A percentile compares a stretch with the other conserved stretches of the same genome.
Conservation (phyloP, 2,888 invertebrate species). For the Coenonympha glycerion region DNA sequence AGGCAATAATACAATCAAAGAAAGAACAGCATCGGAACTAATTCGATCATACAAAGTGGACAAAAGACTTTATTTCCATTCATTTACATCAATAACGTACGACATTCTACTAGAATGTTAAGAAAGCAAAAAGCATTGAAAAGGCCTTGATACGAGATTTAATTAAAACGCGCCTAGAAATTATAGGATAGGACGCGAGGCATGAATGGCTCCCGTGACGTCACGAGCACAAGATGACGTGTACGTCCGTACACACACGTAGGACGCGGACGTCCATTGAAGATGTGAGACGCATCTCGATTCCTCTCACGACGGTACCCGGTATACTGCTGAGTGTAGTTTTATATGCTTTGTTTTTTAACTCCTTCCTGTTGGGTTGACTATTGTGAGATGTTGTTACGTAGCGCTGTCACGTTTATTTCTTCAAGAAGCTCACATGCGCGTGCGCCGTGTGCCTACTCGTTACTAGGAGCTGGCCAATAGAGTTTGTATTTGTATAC, state of each 20-base stretch:
- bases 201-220: constrained; percentile 22
- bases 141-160: constrained; percentile 13
- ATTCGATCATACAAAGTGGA: not conserved
- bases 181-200: constrained; percentile 4
- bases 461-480: too few relatives aligned
- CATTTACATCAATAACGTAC: not conserved
- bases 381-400: not conserved
- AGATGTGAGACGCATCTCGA: constrained; percentile 18
- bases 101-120: not conserved
- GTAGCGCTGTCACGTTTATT: not conserved
- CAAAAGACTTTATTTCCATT: not conserved
- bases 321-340: not conserved
- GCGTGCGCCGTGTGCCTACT: too few relatives aligned
- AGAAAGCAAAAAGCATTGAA: not conserved
- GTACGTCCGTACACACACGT: too few relatives aligned
- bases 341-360: constrained; percentile 16
- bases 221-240: too few relatives aligned
- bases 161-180: constrained; percentile 19
- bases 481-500: too few relatives aligned
- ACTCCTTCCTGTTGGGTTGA: constrained; percentile 10
- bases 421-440: not conserved
- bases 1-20: too few relatives aligned
- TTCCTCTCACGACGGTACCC: constrained; percentile 18
- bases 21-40: not conserved
- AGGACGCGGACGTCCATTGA: constrained; percentile 12